A percentile compares a stretch with the other conserved stretches of the same genome.
Conservation (phyloP, 2,113 vertebrate genomes). For the Anthoscopus minutus region DNA sequence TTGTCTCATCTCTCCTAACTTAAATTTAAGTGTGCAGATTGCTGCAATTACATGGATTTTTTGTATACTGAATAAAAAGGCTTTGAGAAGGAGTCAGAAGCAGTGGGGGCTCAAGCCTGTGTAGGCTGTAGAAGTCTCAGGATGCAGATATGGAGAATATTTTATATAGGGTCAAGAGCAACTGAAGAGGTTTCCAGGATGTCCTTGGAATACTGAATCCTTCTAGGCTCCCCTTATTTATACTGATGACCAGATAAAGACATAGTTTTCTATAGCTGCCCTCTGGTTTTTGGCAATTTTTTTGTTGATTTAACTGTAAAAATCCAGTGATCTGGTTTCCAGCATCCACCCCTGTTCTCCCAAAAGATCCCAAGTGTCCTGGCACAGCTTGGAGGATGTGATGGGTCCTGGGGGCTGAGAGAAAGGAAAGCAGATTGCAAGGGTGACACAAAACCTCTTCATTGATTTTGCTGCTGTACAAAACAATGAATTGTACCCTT, state of each 20-base stretch:
- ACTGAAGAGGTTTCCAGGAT: not conserved
- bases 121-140: not conserved
- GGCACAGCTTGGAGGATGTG: not conserved
- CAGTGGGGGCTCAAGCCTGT: not conserved
- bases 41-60: not conserved
- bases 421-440: not conserved
- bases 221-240: not conserved
- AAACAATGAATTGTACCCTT: not conserved
- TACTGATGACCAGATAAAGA: not conserved
- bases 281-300: not conserved
- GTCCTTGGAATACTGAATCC: not conserved
- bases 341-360: accelerated
- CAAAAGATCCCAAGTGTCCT: not conserved
- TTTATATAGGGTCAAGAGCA: not conserved
- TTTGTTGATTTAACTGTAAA: not conserved
- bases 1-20: not conserved
- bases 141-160: not conserved
- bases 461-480: not conserved
- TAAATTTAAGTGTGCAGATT: not conserved
- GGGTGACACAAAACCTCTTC: not conserved
- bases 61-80: not conserved
- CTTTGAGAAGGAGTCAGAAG: not conserved
- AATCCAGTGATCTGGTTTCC: not conserved
- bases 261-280: not conserved
- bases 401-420: not conserved